Conservation (phyloP, 1,140 invertebrate species). For the Drosophila melanica region DNA sequence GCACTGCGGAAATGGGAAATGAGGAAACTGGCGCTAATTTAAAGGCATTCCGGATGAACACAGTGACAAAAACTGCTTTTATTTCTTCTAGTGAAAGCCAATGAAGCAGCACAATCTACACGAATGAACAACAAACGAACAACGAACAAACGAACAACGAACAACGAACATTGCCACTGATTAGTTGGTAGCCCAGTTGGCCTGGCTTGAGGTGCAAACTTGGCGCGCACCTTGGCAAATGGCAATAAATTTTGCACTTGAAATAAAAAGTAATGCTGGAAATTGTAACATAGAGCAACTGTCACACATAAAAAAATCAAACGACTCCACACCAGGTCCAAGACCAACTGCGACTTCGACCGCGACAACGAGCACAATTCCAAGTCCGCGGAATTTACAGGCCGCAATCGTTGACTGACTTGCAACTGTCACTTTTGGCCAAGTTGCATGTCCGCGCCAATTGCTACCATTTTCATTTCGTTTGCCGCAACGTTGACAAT, state of each 20-base stretch:
- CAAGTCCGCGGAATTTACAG: constrained; percentile 21
- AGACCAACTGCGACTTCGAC: neutral
- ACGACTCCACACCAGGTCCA: constrained; percentile 32
- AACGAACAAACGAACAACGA: constrained; percentile 13
- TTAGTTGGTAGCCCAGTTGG: constrained; percentile 51
- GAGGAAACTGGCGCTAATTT: constrained; percentile 48
- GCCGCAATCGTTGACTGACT: constrained; percentile 61
- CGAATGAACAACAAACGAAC: constrained; percentile 30
- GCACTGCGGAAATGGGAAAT: constrained; percentile 6
- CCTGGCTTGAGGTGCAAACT: constrained; percentile 32
- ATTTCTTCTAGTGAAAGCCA: constrained; percentile 74
- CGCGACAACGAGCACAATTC: neutral
- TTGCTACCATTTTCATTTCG: constrained; percentile 82
- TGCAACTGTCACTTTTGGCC: constrained; percentile 75
- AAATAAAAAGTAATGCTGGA: constrained; percentile 80
- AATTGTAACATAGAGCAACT: constrained; percentile 82
- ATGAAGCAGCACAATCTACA: constrained; percentile 33
- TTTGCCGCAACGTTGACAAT: constrained; percentile 72
- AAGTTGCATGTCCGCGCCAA: constrained; percentile 73
- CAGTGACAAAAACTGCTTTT: constrained; percentile 47
- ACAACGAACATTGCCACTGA: constrained; percentile 45
- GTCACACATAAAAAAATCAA: constrained; percentile 80
- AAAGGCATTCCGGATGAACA: constrained; percentile 49
- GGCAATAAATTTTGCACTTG: constrained; percentile 82
- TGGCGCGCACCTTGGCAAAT: constrained; percentile 72